A percentile compares a stretch with the other conserved stretches of the same genome.
Conservation (phyloP, 2,888 invertebrate species). For the Cephus pulcher region DNA sequence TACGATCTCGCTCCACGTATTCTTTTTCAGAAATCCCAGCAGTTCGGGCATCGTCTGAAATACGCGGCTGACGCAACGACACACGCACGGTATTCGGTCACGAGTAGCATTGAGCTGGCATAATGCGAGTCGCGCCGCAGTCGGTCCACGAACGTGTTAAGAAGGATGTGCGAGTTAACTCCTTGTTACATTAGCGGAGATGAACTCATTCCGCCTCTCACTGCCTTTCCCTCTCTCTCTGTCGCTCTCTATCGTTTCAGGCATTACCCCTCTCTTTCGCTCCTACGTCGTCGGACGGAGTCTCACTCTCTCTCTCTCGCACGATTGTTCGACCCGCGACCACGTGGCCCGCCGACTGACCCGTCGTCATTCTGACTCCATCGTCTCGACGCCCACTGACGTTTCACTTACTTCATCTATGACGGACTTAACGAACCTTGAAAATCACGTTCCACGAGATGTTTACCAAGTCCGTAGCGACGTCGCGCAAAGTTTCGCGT, state of each 20-base stretch:
- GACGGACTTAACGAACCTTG: constrained; percentile 41
- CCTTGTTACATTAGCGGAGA: constrained; percentile 62
- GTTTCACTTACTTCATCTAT: constrained; percentile 25
- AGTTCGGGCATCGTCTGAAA: constrained; percentile 36
- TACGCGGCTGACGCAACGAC: constrained; percentile 29
- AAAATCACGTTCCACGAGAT: constrained; percentile 38
- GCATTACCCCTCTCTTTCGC: constrained; percentile 8
- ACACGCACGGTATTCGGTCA: constrained; percentile 13
- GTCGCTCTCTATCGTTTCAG: constrained; percentile 20
- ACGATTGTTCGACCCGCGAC: not conserved
- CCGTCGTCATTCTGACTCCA: constrained; percentile 1
- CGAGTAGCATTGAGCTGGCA: constrained; percentile 25
- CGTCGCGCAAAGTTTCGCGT: constrained; percentile 1
- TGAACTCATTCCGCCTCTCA: constrained; percentile 58
- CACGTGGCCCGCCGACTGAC: not conserved
- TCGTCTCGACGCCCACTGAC: constrained; percentile 15
- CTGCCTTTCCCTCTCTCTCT: constrained; percentile 10
- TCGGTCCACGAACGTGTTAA: constrained; percentile 45
- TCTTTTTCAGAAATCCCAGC: not conserved
- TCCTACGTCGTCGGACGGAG: not conserved
- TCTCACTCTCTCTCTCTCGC: constrained; percentile 1
- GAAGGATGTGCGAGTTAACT: constrained; percentile 66
- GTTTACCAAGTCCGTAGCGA: constrained; percentile 31
- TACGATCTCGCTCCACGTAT: no score
- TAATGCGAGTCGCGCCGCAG: constrained; percentile 25